These are phyloP conservation scores for Polyommatus icarus DNA, from an alignment of 2,888 invertebrate species.

Conservation along the genomic window DNA sequence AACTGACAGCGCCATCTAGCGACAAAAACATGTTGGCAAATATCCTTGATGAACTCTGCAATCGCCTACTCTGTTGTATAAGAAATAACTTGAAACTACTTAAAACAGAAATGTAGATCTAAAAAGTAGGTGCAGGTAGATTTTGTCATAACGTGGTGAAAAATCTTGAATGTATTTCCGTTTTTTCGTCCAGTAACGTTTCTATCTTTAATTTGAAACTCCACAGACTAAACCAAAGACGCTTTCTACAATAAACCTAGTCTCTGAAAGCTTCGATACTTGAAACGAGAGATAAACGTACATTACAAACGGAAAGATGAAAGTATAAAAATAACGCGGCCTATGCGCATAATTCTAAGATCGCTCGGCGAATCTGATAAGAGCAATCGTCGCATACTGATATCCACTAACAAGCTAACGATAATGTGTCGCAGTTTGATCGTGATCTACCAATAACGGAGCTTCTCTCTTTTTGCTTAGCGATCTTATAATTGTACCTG, in stretches of 20 bases:
- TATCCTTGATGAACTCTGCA: not conserved
- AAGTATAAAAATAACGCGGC: not conserved
- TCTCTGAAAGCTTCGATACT: slow-evolving; percentile 8
- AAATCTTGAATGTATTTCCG: not conserved
- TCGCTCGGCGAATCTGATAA: not conserved
- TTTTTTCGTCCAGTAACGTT: not conserved
- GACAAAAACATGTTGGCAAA: not conserved
- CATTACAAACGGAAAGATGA: not conserved
- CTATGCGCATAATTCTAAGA: not conserved
- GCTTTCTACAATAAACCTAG: slow-evolving; percentile 20
- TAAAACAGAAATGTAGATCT: not conserved
- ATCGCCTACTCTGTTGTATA: not conserved
- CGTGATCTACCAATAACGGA: no score
- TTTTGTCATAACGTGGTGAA: not conserved
- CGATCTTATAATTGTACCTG: not conserved
- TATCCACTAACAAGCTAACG: not conserved
- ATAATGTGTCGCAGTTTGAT: no score
- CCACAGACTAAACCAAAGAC: slow-evolving; percentile 30
- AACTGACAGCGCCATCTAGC: not conserved
- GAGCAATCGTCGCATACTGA: not conserved
- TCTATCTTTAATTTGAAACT: slow-evolving; percentile 20
- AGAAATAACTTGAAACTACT: not conserved
- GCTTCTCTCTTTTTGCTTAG: not conserved
- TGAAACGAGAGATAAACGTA: not conserved
- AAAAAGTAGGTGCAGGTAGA: not conserved